A percentile compares a stretch with the other conserved stretches of the same genome.
Evolutionary conservation across 2,888 invertebrate genomes (phyloP).

Genomic region (Caenorhabditis uteleia): DNA sequence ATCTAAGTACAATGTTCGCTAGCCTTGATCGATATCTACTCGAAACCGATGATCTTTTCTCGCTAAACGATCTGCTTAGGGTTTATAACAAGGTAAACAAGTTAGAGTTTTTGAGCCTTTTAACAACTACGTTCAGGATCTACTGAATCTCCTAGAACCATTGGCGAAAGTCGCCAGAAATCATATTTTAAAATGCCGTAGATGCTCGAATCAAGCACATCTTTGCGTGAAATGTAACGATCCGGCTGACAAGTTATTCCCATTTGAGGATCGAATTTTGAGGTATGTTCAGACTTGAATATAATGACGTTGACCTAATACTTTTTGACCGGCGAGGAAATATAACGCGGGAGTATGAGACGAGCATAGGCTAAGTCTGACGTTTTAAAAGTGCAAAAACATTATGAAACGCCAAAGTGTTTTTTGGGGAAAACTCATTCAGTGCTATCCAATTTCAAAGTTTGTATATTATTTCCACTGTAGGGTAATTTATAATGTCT

Average conservation of each 20-base stretch:
- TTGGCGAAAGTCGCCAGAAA: constrained; percentile 22
- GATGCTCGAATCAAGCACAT: constrained; percentile 46
- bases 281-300: no score
- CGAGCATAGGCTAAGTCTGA: no score
- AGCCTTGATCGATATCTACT: constrained; percentile 58
- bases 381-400: no score
- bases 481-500: no score
- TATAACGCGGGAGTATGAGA: no score
- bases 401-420: no score
- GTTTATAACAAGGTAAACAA: constrained; percentile 57
- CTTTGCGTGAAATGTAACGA: constrained; percentile 55
- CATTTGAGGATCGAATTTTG: constrained; percentile 49
- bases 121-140: constrained; percentile 36
- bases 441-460: no score
- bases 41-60: constrained; percentile 57
- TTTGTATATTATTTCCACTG: no score
- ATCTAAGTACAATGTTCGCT: constrained; percentile 60
- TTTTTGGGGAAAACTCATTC: background rate
- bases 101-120: no score
- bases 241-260: constrained; percentile 50
- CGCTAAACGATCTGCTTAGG: constrained; percentile 59
- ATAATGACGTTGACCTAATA: no score
- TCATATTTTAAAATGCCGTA: constrained; percentile 36
- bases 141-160: constrained; percentile 28
- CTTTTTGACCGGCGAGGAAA: no score